A percentile compares a stretch with the other conserved stretches of the same genome.
Conservation (phyloP, 2,113 vertebrate genomes). For the Emydocephalus ijimae region DNA sequence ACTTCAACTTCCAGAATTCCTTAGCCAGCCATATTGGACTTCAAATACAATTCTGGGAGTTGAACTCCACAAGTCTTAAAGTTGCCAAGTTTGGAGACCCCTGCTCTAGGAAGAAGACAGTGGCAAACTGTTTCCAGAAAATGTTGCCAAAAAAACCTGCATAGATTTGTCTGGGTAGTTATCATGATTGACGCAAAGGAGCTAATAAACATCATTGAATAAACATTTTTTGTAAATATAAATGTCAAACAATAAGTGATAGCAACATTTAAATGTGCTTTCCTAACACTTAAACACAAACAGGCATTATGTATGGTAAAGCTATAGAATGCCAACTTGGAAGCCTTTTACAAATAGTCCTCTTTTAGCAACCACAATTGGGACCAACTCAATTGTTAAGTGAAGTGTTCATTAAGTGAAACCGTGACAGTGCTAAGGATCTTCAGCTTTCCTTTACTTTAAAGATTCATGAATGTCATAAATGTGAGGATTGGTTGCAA, state of each 20-base stretch:
- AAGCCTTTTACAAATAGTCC: background rate
- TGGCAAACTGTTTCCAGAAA: background rate
- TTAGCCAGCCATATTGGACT: too few relatives aligned
- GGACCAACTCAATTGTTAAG: background rate
- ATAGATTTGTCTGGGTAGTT: background rate
- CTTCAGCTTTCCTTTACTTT: background rate
- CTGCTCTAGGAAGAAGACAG: background rate
- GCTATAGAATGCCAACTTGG: background rate
- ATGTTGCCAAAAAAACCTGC: background rate
- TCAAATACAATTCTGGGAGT: too few relatives aligned
- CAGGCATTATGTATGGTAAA: background rate
- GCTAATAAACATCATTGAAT: background rate
- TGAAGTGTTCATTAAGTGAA: background rate
- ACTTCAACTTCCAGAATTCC: too few relatives aligned
- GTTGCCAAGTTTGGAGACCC: too few relatives aligned
- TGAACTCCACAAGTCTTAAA: too few relatives aligned
- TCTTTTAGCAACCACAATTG: background rate
- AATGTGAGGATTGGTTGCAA: background rate
- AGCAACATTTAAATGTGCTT: background rate
- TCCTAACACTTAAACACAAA: background rate
- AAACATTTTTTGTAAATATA: background rate
- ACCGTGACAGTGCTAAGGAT: background rate
- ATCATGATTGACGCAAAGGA: background rate
- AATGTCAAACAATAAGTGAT: background rate
- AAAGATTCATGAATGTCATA: background rate